Base-by-base conservation (phyloP, 2,888 invertebrate genomes). In the Noctua comes region DNA sequence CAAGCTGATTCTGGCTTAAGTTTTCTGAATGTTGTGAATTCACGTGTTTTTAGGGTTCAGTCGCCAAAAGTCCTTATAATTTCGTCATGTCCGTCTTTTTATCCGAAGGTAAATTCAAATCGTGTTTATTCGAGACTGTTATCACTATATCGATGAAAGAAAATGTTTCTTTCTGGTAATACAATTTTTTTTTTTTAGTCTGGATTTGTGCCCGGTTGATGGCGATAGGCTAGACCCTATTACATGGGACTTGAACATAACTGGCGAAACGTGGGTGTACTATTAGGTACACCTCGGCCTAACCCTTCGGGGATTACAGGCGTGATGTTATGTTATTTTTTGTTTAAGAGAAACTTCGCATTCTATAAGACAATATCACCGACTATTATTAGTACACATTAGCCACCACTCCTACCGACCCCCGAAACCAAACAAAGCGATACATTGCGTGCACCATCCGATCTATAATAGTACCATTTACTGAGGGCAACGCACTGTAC, bases 401-500 rank as follows among this genome's bases (percentile, higher is more conserved):
- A 66, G 64, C 13, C 36, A 51, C 43, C 36, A 40, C 11, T 54
- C 6, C 68, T 57, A 16, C 36, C 13, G 46, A 85, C 76, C 76
- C 68, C 68, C 46, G 31, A 43, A 31, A 13, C 2, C n/a, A 43
- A 66, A 76, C 80, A 72, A 76, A 83, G 24, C 80, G 51, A 68
- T 43, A 72, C 68, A 71, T 87, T 72, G 81, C 79, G 82, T 82
- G 86, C 69, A 75, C 68, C 68, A 51, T 73, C 64, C 72, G 51
- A 83, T 82, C 84, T 77, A 83, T 82, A 88, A 88, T 87, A 75
- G 72, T 70, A 82, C 54, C 68, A 81, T 83, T 81, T 74, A 73
- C 72, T 69, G 83, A 70, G 92, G 89, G 86, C 88, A 89, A 90
- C 88, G 89, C 86, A 90, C 90, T 79, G 48, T 57, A 82, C 77